phyloP scores from a whole-genome alignment of 2,113 vertebrate species.

The Anguilla japonica region DNA sequence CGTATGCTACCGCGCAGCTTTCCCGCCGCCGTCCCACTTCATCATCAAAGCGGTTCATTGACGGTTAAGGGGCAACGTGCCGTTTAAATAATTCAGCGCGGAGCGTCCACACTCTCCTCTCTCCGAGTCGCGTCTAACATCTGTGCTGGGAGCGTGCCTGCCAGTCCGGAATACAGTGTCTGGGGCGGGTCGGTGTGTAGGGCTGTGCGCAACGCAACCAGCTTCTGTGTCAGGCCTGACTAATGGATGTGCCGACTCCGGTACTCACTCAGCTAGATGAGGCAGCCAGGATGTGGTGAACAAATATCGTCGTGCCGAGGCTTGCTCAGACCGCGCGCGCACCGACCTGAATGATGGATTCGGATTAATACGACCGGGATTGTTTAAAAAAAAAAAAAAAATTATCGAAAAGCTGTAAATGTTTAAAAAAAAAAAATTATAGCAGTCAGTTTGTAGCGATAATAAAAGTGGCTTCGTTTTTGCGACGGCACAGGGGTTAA shows the following conservation, averaged over 20 bases:
- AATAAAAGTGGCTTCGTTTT: background rate
- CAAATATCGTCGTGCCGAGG: too few relatives aligned
- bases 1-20: background rate
- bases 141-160: conserved; percentile 47
- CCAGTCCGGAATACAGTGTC: background rate
- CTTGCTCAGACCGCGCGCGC: too few relatives aligned
- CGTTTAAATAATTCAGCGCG: conserved; percentile 77
- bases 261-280: background rate
- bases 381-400: too few relatives aligned
- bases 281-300: background rate
- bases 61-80: conserved; percentile 61
- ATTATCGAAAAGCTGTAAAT: too few relatives aligned
- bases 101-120: conserved; percentile 64
- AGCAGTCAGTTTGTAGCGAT: background rate
- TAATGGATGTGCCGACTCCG: background rate
- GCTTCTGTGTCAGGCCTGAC: background rate
- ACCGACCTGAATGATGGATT: too few relatives aligned
- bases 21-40: background rate
- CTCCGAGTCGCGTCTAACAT: conserved; percentile 52
- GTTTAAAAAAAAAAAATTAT: too few relatives aligned
- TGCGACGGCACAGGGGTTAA: background rate
- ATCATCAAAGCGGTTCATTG: conserved; percentile 59
- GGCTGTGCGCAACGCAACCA: background rate
- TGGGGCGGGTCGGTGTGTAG: background rate
- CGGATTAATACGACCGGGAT: too few relatives aligned